Conservation (phyloP, 2,797 vertebrate genomes). For the Danio jaintianensis region DNA sequence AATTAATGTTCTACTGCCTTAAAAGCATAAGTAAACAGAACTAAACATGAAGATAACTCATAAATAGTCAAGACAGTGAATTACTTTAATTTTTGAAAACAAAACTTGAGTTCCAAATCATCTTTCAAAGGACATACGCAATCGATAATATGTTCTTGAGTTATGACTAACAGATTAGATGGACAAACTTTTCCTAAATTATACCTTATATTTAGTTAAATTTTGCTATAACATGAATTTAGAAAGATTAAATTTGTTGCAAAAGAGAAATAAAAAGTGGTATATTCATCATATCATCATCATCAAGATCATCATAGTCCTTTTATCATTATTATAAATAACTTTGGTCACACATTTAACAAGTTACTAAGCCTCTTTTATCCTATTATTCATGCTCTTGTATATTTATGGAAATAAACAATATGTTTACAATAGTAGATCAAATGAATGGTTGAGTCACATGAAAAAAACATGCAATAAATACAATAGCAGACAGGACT, state of each 20-base stretch:
- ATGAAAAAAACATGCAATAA: not conserved
- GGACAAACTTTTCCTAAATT: not conserved
- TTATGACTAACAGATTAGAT: not conserved
- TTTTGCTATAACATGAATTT: not conserved
- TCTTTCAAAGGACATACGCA: not conserved
- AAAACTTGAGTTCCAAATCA: not conserved
- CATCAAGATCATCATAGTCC: not conserved
- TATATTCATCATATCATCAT: not conserved
- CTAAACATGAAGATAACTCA: too few relatives aligned
- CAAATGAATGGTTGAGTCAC: not conserved
- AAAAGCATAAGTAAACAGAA: too few relatives aligned
- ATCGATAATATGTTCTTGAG: not conserved
- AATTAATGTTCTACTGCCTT: too few relatives aligned
- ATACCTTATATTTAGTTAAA: too few relatives aligned
- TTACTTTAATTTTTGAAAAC: too few relatives aligned
- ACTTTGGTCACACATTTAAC: not conserved
- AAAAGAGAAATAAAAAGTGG: not conserved
- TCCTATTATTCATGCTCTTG: not conserved
- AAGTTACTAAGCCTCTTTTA: not conserved
- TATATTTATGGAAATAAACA: not conserved
- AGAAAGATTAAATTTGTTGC: not conserved
- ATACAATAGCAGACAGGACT: not conserved
- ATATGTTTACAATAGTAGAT: not conserved
- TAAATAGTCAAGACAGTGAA: too few relatives aligned
- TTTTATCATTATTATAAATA: not conserved